Evolutionary conservation across 2,888 invertebrate genomes (phyloP).

Genomic region (Dryobotodes eremita): DNA sequence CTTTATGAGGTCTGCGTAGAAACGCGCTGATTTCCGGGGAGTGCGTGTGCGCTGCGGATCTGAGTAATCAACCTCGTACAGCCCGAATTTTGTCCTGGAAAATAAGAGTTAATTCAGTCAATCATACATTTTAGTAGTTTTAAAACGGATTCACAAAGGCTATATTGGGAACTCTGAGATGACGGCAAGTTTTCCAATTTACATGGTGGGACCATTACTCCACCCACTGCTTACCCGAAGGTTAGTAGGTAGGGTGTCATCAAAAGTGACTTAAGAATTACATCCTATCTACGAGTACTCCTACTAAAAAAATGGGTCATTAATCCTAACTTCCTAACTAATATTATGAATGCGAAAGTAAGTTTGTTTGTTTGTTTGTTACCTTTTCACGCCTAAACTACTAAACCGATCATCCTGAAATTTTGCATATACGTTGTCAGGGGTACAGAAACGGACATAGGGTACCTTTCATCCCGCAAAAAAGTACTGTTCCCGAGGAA

Average conservation of each 20-base stretch:
- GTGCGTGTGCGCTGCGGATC: slow-evolving; percentile 67
- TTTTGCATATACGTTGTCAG: too few relatives aligned
- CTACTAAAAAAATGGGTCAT: background rate
- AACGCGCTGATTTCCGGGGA: slow-evolving; percentile 68
- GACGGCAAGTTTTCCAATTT: background rate
- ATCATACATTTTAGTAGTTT: background rate
- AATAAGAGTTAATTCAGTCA: background rate
- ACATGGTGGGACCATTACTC: background rate
- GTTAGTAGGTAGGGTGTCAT: too few relatives aligned
- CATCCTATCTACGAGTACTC: background rate
- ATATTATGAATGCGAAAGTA: too few relatives aligned
- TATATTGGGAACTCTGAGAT: background rate
- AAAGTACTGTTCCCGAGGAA: too few relatives aligned
- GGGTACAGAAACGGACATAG: too few relatives aligned
- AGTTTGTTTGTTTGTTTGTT: too few relatives aligned
- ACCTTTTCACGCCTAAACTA: too few relatives aligned
- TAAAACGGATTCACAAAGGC: background rate
- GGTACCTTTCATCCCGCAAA: too few relatives aligned
- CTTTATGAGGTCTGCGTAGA: slow-evolving; percentile 68
- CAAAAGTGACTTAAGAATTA: too few relatives aligned
- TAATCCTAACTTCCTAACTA: too few relatives aligned
- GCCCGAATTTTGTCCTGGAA: slow-evolving; percentile 63
- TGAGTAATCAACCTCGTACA: slow-evolving; percentile 69
- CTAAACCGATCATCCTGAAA: too few relatives aligned
- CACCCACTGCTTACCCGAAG: background rate